Base-by-base conservation (phyloP, 1,140 invertebrate species). In the Drosophila carrolli region DNA sequence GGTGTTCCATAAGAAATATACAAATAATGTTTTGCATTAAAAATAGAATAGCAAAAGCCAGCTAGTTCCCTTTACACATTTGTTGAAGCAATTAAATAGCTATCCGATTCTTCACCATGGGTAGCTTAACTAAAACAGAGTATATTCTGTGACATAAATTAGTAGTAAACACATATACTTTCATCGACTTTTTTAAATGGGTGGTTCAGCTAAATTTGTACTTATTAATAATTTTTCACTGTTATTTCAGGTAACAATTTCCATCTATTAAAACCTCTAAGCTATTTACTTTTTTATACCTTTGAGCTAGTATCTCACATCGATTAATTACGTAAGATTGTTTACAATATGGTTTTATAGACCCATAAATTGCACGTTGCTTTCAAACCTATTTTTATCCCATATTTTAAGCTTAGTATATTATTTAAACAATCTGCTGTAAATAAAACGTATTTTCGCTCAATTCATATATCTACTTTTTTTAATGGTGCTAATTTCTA, bases 401-500 rank as follows among this genome's bases (percentile, higher is more conserved):
- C 9, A 67, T n/a, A 5, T 14, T 51, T 63, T 51, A 11, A 16
- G 11, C 37, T n/a, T 27, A 19, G 27, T 56, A 35, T 10, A 35
- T 23, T 29, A 48, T 48, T 47, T 19, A 47, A 27, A 0, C 10
- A 8, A 13, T 40, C 35, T 10, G 38, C 40, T 16, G 7, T 16
- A 9, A 11, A 29, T 6, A 5, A 32, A 48, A 37, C 11, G 3
- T 44, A 47, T 41, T 73, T 55, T 40, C 23, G n/a, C 19, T n/a
- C 0, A 19, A 51, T 37, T 44, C 13, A 16, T 14, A 35, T 29
- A 37, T 19, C 50, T 62, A 13, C 47, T 68, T 58, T 32, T 68
- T 51, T 50, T 76, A 76, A 77, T 77, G 74, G 50, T 51, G 50
- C 37, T 51, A 70, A 78, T 85, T 67, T 68, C 57, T 81, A 46